phyloP scores from a whole-genome alignment of 23 tunicate genomes.

The Ciona savignyi region DNA sequence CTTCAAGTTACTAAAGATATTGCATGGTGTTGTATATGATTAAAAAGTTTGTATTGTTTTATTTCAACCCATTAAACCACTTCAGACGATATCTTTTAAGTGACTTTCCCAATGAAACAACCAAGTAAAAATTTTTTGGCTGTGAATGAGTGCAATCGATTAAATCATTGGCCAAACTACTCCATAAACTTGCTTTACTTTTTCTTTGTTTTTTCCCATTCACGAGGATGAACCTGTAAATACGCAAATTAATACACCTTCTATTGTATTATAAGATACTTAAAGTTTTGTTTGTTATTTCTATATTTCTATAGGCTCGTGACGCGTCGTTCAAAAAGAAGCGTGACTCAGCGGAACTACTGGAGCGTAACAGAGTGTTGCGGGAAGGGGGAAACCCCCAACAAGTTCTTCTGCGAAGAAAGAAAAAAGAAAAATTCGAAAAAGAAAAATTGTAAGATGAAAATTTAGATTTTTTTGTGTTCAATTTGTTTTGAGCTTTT shows the following conservation, averaged over 20 bases:
- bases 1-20: no score
- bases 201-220: background rate
- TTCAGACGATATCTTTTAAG: no score
- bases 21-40: no score
- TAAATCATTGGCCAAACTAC: no score
- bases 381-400: slow-evolving; percentile 87
- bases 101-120: background rate
- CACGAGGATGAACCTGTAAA: background rate
- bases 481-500: no score
- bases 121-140: no score
- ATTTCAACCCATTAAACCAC: no score
- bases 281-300: background rate
- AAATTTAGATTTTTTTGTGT: no score
- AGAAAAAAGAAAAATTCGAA: slow-evolving; percentile 35
- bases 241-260: background rate
- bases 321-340: slow-evolving; percentile 44
- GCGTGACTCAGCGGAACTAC: slow-evolving; percentile 29
- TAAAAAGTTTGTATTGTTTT: no score
- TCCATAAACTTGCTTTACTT: no score
- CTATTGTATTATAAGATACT: background rate
- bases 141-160: no score
- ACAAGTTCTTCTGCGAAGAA: slow-evolving; percentile 45
- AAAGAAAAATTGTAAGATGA: slow-evolving; percentile 41
- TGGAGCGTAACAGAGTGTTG: slow-evolving; percentile 33
- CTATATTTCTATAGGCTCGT: slow-evolving; percentile 39